Evolutionary conservation across 2,113 vertebrate genomes (phyloP), one percentile per base, ranked within the genome.

Genomic region (Todiramphus saurophagus): DNA sequence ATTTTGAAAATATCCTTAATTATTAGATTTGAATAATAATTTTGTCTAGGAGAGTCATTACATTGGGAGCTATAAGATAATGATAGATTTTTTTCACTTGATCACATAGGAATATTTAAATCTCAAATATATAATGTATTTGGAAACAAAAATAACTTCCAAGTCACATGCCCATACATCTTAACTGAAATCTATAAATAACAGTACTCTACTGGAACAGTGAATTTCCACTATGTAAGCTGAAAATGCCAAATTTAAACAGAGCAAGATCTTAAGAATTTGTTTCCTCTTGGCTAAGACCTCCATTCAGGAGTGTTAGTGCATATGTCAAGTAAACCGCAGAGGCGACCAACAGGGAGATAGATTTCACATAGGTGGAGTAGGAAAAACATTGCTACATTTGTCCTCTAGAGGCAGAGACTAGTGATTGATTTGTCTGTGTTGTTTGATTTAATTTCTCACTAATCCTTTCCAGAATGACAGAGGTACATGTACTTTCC

Each of bases 401-500:
- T 64, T 75, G 12, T 51, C 41, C 72, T 20, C 5, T 31, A 18
- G 3, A 46, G 33, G 20, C 8, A 62, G 12, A 68, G 9, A 30
- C 15, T 14, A 43, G 18, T 33, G 28, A 55, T 81, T 53, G 19
- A 25, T 73, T 21, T 17, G 18, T 41, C 33, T 9, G 0, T 66
- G 7, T 55, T 66, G 7, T 55, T 91, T 60, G n/a, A 8, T 27
- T 78, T 81, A 2, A 14, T 74, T 94, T 91, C 46, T 44, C 28
- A 81, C 8, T 37, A 50, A 1, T 37, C 16, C 15, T 70, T 92
- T 90, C 24, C 37, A 62, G 59, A 60, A 43, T 58, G 30, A 83
- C 20, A 59, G 41, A 23, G 2, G 5, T 63, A 35, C 0, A 1
- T 1, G 5, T 77, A 9, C 14, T 58, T 21, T 73, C 48, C 28